phyloP scores from a whole-genome alignment of 1,140 invertebrate genomes.

The Drosophila arizonae region DNA sequence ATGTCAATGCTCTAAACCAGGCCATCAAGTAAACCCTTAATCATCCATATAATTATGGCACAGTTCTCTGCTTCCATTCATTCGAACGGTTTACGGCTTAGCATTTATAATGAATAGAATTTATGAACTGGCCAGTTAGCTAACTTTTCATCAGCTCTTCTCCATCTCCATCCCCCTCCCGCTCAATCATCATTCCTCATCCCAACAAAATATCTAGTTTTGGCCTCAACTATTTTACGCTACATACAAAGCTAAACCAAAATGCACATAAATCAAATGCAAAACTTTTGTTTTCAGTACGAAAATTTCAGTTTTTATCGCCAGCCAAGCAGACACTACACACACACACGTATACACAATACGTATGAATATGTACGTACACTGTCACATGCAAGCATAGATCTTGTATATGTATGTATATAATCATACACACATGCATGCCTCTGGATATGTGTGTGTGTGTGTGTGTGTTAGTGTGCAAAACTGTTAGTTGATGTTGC shows the following conservation, averaged over 20 bases:
- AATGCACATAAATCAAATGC: slow-evolving; percentile 75
- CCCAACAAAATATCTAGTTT: slow-evolving; percentile 4
- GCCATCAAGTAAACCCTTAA: background rate
- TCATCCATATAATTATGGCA: slow-evolving; percentile 28
- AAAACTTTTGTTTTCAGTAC: slow-evolving; percentile 72
- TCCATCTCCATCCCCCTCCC: background rate
- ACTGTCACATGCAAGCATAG: slow-evolving; percentile 27
- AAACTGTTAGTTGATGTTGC: slow-evolving; percentile 71
- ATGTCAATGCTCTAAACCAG: slow-evolving; percentile 5
- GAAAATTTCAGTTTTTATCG: slow-evolving; percentile 63
- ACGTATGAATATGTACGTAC: slow-evolving; percentile 2
- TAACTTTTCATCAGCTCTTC: slow-evolving; percentile 11
- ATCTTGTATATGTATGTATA: background rate
- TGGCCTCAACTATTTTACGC: slow-evolving; percentile 66
- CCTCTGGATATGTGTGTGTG: slow-evolving; percentile 1
- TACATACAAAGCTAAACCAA: slow-evolving; percentile 73
- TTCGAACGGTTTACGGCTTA: slow-evolving; percentile 21
- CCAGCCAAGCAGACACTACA: slow-evolving; percentile 49
- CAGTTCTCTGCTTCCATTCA: slow-evolving; percentile 9
- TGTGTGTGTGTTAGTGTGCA: slow-evolving; percentile 28
- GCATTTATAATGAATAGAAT: slow-evolving; percentile 75
- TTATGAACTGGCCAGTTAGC: slow-evolving; percentile 51
- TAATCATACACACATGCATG: background rate
- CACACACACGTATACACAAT: slow-evolving; percentile 17
- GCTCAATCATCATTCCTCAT: background rate